Evolutionary conservation across 2,888 invertebrate species (phyloP).

Genomic region (Polyommatus icarus): DNA sequence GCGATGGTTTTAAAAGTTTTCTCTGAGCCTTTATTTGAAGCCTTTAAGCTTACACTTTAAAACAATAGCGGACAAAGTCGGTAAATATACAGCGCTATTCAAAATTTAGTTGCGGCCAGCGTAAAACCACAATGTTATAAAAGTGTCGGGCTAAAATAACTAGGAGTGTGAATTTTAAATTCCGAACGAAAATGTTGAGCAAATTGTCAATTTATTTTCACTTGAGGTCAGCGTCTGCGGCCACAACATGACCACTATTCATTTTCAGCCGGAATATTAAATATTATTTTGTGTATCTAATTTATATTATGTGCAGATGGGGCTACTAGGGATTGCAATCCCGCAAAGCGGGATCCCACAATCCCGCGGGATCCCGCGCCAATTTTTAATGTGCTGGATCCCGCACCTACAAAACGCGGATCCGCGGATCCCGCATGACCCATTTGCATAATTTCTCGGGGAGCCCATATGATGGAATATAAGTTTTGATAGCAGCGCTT

Average conservation of each 20-base stretch:
- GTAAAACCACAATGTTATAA: slow-evolving; percentile 10
- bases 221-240: not conserved
- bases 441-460: too few species aligned
- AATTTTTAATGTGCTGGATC: too few species aligned
- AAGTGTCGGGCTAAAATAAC: not conserved
- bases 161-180: slow-evolving; percentile 10
- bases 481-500: too few species aligned
- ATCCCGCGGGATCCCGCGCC: too few species aligned
- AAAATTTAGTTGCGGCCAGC: not conserved
- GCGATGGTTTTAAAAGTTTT: not conserved
- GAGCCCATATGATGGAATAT: too few species aligned
- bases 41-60: not conserved
- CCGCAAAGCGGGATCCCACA: too few species aligned
- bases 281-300: not conserved
- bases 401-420: too few species aligned
- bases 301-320: not conserved
- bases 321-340: too few species aligned
- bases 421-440: too few species aligned
- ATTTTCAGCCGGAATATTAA: not conserved
- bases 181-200: not conserved
- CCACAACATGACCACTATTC: not conserved
- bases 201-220: not conserved
- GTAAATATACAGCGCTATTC: not conserved
- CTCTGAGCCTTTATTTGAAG: not conserved
- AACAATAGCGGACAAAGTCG: not conserved